phyloP scores from a whole-genome alignment of 2,797 vertebrate genomes.

The Sebastes taczanowskii region DNA sequence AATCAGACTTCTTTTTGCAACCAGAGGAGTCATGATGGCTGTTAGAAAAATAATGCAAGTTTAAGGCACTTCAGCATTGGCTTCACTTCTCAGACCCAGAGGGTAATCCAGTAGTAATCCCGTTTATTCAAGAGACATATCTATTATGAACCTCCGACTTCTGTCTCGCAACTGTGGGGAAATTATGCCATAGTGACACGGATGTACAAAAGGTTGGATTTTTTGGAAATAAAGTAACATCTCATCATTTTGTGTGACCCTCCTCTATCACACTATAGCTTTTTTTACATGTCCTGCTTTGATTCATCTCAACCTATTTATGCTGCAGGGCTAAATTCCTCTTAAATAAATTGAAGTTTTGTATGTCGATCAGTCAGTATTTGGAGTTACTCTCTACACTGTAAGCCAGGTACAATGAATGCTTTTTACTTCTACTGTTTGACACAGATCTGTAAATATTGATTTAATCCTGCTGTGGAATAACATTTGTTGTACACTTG shows the following conservation, averaged over 20 bases:
- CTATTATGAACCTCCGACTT: not conserved
- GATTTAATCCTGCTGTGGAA: not conserved
- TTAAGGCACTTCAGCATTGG: too few species aligned
- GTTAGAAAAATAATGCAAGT: too few species aligned
- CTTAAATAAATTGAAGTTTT: not conserved
- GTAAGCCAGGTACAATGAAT: not conserved
- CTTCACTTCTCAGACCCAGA: too few species aligned
- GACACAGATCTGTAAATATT: slow-evolving; percentile 15
- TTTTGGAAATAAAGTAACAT: not conserved
- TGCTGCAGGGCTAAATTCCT: not conserved
- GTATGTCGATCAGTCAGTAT: not conserved
- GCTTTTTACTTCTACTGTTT: not conserved
- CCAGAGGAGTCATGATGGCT: too few species aligned
- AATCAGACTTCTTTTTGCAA: too few species aligned
- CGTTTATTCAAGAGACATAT: not conserved
- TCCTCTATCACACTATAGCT: not conserved
- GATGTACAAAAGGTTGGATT: not conserved
- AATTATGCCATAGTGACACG: not conserved
- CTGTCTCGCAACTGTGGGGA: not conserved
- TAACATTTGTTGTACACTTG: slow-evolving; percentile 1
- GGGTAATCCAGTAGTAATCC: too few species aligned
- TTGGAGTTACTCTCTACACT: not conserved
- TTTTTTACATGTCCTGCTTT: not conserved
- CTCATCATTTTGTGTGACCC: not conserved
- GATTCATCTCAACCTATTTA: not conserved